A percentile compares a stretch with the other conserved stretches of the same genome.
These are phyloP conservation scores for Danaus chrysippus DNA, from an alignment of 2,888 invertebrate species.

Conservation along the genomic window DNA sequence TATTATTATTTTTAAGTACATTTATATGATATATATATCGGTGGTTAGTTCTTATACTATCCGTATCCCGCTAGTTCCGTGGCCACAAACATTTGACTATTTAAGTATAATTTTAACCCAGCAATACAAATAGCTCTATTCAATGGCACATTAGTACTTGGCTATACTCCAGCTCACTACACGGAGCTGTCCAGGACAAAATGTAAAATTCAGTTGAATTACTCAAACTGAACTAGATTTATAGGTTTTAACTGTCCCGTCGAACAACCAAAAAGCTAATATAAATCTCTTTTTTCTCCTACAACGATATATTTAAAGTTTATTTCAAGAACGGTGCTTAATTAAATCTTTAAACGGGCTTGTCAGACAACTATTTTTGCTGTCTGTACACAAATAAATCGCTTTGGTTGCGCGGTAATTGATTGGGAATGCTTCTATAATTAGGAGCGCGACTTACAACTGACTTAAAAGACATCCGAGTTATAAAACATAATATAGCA, in stretches of 20 bases:
- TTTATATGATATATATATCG: too few relatives aligned
- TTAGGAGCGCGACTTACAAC: slow-evolving; percentile 74
- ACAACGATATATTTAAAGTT: neutral
- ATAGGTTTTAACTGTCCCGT: neutral
- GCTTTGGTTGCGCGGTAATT: slow-evolving; percentile 67
- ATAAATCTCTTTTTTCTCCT: neutral
- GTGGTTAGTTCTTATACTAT: too few relatives aligned
- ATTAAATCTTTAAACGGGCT: neutral
- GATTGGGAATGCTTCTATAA: slow-evolving; percentile 79
- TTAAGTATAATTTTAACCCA: slow-evolving; percentile 29
- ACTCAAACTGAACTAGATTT: slow-evolving; percentile 14
- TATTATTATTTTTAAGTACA: too few relatives aligned
- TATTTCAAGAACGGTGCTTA: neutral
- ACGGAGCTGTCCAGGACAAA: slow-evolving; percentile 51
- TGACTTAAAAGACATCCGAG: slow-evolving; percentile 32
- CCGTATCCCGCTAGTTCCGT: neutral
- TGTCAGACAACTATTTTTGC: slow-evolving; percentile 38
- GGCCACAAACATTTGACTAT: slow-evolving; percentile 3
- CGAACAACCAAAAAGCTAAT: too few relatives aligned
- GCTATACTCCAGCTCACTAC: slow-evolving; percentile 56
- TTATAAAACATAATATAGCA: too few relatives aligned
- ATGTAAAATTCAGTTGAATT: slow-evolving; percentile 27
- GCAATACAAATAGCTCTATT: slow-evolving; percentile 71
- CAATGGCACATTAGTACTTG: slow-evolving; percentile 77
- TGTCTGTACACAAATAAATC: slow-evolving; percentile 58